phyloP scores from a whole-genome alignment of 2,888 invertebrate species.

The Hymenopus coronatus region DNA sequence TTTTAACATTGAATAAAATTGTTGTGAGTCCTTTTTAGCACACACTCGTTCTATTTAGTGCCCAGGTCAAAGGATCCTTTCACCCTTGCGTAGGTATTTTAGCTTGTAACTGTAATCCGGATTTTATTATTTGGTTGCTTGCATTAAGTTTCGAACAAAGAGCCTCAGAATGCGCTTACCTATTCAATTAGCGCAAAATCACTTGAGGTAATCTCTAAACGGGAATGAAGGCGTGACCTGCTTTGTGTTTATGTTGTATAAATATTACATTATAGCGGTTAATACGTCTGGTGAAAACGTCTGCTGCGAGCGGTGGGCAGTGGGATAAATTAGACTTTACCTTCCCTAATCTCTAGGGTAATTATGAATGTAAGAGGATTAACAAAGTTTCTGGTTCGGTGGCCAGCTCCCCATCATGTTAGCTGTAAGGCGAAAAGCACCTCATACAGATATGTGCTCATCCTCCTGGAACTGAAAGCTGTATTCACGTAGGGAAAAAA shows the following conservation, averaged over 20 bases:
- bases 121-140: no score
- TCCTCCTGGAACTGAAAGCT: no score
- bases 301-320: background rate
- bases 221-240: background rate
- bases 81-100: no score
- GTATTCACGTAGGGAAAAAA: no score
- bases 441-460: background rate
- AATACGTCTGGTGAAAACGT: background rate
- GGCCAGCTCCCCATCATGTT: background rate
- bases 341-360: background rate
- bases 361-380: background rate
- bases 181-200: background rate
- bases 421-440: background rate
- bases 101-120: no score
- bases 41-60: no score
- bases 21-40: no score
- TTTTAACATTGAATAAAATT: no score
- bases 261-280: background rate
- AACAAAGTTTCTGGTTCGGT: background rate
- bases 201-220: background rate
- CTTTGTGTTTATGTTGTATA: background rate
- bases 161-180: no score
- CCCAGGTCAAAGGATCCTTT: no score
- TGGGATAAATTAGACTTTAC: background rate
- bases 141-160: no score